Percentiles rank a stretch among this genome's conserved stretches.
phyloP scores from a whole-genome alignment of 2,888 invertebrate genomes.

The Polymixis flavicincta region DNA sequence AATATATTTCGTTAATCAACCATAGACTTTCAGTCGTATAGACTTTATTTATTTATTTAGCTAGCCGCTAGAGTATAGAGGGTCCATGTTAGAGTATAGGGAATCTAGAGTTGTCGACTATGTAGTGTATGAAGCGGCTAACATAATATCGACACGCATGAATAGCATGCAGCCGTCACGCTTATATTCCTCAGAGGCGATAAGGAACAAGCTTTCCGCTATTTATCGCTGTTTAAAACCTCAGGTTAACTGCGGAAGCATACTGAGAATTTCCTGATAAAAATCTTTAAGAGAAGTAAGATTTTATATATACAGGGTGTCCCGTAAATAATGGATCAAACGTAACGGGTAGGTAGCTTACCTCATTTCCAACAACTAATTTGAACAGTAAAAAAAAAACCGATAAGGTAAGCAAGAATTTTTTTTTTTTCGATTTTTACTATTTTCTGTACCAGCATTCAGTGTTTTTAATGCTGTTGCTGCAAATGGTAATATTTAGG shows the following conservation, averaged over 20 bases:
- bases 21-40: neutral
- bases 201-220: slow-evolving; percentile 31
- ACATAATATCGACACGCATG: slow-evolving; percentile 30
- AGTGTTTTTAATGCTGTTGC: no score
- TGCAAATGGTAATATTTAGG: no score
- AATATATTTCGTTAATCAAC: neutral
- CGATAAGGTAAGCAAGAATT: no score
- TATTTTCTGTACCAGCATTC: no score
- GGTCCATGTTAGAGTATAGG: neutral
- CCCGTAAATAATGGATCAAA: no score
- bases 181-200: slow-evolving; percentile 31
- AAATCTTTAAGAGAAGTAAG: slow-evolving; percentile 18
- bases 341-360: no score
- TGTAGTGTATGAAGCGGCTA: no score
- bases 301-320: neutral
- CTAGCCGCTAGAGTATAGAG: no score
- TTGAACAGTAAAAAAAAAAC: no score
- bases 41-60: no score
- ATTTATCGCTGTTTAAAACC: slow-evolving; percentile 35
- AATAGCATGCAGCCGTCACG: slow-evolving; percentile 12
- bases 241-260: slow-evolving; percentile 31
- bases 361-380: no score
- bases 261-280: slow-evolving; percentile 39
- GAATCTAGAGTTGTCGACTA: neutral
- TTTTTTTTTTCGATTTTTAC: no score